Evolutionary conservation across 2,888 invertebrate genomes (phyloP).

Genomic region (Julus scandinavius): DNA sequence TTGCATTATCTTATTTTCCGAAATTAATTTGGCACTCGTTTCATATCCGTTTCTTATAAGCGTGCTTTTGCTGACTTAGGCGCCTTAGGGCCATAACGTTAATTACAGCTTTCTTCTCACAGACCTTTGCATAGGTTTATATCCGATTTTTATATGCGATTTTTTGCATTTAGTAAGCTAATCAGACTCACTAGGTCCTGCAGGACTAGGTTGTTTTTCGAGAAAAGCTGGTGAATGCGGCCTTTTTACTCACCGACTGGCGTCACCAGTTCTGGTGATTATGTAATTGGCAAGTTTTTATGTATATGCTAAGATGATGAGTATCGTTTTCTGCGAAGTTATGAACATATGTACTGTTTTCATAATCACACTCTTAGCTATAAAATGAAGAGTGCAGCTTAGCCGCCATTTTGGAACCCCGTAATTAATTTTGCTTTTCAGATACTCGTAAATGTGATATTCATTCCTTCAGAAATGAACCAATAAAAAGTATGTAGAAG

Average conservation of each 20-base stretch:
- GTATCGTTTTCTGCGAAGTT: background rate
- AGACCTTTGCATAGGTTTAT: constrained; percentile 28
- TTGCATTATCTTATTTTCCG: constrained; percentile 28
- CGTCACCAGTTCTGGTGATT: background rate
- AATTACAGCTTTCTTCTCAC: background rate
- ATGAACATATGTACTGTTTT: background rate
- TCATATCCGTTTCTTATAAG: background rate
- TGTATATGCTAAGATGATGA: background rate
- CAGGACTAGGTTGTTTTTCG: background rate
- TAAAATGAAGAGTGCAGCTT: background rate
- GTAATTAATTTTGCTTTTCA: background rate
- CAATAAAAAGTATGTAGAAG: no score
- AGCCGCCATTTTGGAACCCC: background rate
- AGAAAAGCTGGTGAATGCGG: background rate
- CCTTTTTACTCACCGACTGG: background rate
- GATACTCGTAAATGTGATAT: no score
- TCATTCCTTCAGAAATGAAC: no score
- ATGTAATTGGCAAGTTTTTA: background rate
- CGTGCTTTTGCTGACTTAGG: background rate
- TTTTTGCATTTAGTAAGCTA: background rate
- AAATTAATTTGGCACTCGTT: constrained; percentile 22
- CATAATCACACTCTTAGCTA: background rate
- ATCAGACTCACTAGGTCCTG: background rate
- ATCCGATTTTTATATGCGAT: background rate
- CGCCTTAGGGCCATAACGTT: constrained; percentile 20